Conservation (phyloP, 2,888 invertebrate species). For the Caenorhabditis becei region DNA sequence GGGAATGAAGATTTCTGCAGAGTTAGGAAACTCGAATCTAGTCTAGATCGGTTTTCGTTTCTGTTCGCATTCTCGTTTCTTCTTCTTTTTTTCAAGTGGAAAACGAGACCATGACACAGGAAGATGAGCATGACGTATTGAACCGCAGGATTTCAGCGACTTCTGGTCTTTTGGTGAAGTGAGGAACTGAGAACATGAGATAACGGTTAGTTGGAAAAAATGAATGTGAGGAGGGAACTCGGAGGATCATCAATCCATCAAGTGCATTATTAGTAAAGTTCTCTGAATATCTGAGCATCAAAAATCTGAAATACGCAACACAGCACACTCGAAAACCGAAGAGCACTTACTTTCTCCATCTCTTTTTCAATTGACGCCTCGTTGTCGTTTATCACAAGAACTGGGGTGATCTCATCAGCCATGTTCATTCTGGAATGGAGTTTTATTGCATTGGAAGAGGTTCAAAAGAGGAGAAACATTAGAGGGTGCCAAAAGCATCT, state of each 20-base stretch:
- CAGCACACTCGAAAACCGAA: neutral
- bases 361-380: conserved; percentile 25
- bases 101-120: neutral
- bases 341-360: conserved; percentile 34
- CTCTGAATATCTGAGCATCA: neutral
- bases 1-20: neutral
- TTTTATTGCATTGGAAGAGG: too few species aligned
- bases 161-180: too few species aligned
- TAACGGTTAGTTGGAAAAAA: too few species aligned
- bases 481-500: neutral
- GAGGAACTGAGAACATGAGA: too few species aligned
- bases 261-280: neutral
- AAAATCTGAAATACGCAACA: neutral
- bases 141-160: neutral
- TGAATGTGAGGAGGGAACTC: neutral
- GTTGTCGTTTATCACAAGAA: conserved; percentile 26
- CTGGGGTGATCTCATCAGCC: conserved; percentile 23
- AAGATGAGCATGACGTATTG: neutral
- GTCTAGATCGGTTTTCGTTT: neutral
- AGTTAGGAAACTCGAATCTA: neutral
- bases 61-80: neutral
- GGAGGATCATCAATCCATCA: too few species aligned
- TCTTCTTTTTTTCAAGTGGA: neutral
- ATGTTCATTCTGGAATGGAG: conserved; percentile 19
- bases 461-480: too few species aligned